Percentiles rank a stretch among this genome's conserved stretches.
These are phyloP conservation scores for Melanostigma gelatinosum DNA, from an alignment of 2,113 vertebrate genomes.

Conservation along the genomic window DNA sequence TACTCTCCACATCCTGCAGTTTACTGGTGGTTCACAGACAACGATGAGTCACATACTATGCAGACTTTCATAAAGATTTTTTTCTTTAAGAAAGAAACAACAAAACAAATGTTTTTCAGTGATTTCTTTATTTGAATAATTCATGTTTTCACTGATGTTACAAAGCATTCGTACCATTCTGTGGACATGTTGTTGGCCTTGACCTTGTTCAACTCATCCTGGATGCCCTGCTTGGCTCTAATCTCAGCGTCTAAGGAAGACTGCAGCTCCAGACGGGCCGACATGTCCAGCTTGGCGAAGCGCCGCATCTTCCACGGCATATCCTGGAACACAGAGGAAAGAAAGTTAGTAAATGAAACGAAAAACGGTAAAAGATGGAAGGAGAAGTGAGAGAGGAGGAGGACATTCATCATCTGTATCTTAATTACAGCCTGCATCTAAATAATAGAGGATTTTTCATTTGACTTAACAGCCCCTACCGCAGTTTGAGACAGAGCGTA, in stretches of 20 bases:
- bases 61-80: neutral
- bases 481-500: neutral
- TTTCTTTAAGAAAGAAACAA: neutral
- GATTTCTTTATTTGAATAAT: too few species aligned
- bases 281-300: slow-evolving; percentile 99
- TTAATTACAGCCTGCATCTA: neutral
- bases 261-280: slow-evolving; percentile 95
- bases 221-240: slow-evolving; percentile 95
- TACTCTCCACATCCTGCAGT: slow-evolving; percentile 94
- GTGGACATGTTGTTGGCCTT: slow-evolving; percentile 94
- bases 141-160: neutral
- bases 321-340: slow-evolving; percentile 81
- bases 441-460: neutral
- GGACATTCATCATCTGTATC: neutral
- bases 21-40: slow-evolving; percentile 84
- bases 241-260: slow-evolving; percentile 98
- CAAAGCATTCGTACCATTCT: slow-evolving; percentile 87
- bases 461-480: neutral
- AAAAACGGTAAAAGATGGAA: neutral
- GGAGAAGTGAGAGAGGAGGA: neutral
- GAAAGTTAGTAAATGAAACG: neutral
- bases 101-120: neutral
- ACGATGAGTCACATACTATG: neutral
- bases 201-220: slow-evolving; percentile 96
- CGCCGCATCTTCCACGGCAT: slow-evolving; percentile 99